phyloP scores from a whole-genome alignment of 2,113 vertebrate genomes.

The Caloenas nicobarica region DNA sequence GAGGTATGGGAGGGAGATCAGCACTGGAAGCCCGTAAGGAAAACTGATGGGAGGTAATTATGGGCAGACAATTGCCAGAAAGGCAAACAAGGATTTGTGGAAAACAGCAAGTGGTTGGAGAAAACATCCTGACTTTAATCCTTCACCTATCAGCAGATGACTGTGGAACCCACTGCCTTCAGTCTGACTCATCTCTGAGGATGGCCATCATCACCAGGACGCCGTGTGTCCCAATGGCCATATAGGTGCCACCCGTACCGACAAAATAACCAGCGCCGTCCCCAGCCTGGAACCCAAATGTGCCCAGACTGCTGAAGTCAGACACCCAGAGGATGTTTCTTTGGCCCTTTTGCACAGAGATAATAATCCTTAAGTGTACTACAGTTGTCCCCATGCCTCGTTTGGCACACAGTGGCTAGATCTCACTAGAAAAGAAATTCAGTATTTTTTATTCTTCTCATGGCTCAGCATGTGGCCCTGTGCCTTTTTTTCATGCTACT shows the following conservation, averaged over 20 bases:
- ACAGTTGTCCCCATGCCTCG: not conserved
- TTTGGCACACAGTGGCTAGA: not conserved
- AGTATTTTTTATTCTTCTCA: not conserved
- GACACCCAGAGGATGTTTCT: not conserved
- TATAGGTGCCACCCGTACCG: not conserved
- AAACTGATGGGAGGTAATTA: not conserved
- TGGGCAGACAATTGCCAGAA: not conserved
- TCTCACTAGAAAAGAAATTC: not conserved
- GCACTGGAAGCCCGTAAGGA: not conserved
- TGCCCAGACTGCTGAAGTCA: not conserved
- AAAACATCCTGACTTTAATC: not conserved
- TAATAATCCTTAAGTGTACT: not conserved
- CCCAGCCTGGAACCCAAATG: not conserved
- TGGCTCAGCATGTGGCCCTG: not conserved
- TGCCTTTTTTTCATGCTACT: not conserved
- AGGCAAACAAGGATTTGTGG: not conserved
- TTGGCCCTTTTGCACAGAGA: not conserved
- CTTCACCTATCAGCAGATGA: not conserved
- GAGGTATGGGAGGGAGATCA: not conserved
- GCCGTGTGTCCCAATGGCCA: not conserved
- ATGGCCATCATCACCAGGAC: not conserved
- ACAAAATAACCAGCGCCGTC: accelerated
- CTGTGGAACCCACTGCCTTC: not conserved
- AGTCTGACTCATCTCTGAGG: not conserved
- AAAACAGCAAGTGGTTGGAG: not conserved